Base-by-base conservation (phyloP, 2,113 vertebrate genomes). In the Epinephelus fuscoguttatus region DNA sequence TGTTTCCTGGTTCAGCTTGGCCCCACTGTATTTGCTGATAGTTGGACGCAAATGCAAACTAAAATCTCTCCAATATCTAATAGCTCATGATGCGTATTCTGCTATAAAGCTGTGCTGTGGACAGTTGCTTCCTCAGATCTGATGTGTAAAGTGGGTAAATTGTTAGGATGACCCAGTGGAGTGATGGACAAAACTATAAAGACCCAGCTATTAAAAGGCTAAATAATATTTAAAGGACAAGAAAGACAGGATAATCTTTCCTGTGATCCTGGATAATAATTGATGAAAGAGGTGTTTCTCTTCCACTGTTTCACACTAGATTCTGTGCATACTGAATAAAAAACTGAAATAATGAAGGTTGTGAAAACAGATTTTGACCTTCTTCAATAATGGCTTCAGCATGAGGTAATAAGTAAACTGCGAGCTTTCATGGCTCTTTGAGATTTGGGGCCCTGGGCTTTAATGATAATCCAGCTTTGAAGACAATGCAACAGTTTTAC, bases 281-380 rank as follows among this genome's bases (percentile, higher is more conserved):
- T 2, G 17, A 11, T 67, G 45, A 9, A 68, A 66, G 3, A 63
- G 19, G 1, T 30, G 10, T 42, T 10, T 10, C 40, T 2, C 40
- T 10, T 30, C 40, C 40, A 42, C 40, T 42, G 6, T 42, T 42
- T 42, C 10, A 42, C 40, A 10, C 40, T 42, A 42, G 40, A 42
- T 42, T 7, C 10, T 1, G 40, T 42, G 40, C 10, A 10, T 42
- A 42, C 25, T 42, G 0, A 45, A 17, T 4, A 47, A 14, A 82
- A 53, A 63, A 11, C 11, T 21, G 0, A 18, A 63, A 6, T 14
- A 52, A 33, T 19, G 1, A 8, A 6, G 5, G 1, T 53, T 0
- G 56, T n/a, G 4, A 25, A 56, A 56, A 25, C 23, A 8, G 5
- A 14, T n/a, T 40, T 60, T 56, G 27, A 57, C 5, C 49, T 15